Conservation (phyloP, 2,797 vertebrate genomes). For the Tokudaia tokunoshimensis region DNA sequence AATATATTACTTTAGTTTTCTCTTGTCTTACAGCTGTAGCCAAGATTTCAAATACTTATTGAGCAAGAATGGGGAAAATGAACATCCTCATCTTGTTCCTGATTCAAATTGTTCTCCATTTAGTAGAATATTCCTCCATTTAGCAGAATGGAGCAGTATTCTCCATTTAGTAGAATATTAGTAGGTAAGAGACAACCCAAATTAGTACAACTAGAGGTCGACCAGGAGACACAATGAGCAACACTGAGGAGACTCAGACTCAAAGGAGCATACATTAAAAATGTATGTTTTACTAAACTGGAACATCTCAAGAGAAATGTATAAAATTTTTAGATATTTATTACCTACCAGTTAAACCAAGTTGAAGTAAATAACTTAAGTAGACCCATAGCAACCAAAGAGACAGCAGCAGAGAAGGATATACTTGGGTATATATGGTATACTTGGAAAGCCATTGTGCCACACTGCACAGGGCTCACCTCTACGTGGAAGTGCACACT, state of each 20-base stretch:
- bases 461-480: neutral
- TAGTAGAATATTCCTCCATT: neutral
- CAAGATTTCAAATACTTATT: neutral
- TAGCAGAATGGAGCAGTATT: neutral
- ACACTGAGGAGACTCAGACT: neutral
- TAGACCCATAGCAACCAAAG: neutral
- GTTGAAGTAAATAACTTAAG: neutral
- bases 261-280: neutral
- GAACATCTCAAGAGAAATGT: neutral
- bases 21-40: neutral
- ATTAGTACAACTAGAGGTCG: neutral
- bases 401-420: neutral
- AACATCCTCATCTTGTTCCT: neutral
- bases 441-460: neutral
- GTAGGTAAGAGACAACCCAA: neutral
- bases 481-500: too few relatives aligned
- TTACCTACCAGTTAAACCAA: neutral
- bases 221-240: neutral
- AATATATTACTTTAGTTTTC: neutral
- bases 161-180: neutral
- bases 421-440: neutral
- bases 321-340: neutral
- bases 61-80: neutral
- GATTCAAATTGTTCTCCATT: neutral
- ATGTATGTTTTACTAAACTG: neutral